phyloP scores from a whole-genome alignment of 1,140 invertebrate genomes.

The Lethrus apterus region DNA sequence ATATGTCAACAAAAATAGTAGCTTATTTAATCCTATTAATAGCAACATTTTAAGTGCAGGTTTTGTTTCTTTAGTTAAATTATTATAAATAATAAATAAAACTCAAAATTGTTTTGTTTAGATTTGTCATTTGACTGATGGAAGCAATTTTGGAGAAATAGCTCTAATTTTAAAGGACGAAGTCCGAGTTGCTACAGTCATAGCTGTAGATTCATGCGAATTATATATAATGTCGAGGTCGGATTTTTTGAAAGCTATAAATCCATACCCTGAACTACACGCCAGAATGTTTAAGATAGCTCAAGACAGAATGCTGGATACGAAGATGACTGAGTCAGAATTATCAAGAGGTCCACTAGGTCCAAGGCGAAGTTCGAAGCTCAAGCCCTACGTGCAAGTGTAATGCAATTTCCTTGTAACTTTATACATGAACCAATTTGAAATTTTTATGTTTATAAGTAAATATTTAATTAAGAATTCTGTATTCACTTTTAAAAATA shows the following conservation, averaged over 20 bases:
- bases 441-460: too few species aligned
- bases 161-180: constrained; percentile 46
- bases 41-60: not conserved
- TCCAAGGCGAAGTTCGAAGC: too few species aligned
- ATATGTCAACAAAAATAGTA: not conserved
- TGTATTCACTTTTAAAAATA: too few species aligned
- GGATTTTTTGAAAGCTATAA: constrained; percentile 38
- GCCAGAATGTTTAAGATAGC: constrained; percentile 24
- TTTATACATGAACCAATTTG: too few species aligned
- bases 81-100: not conserved
- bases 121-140: constrained; percentile 33
- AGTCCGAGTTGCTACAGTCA: constrained; percentile 43
- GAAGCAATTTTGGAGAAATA: constrained; percentile 32
- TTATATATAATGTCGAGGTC: constrained; percentile 42
- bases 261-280: constrained; percentile 17
- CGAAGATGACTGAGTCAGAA: constrained; percentile 15
- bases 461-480: too few species aligned
- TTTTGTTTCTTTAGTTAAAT: not conserved
- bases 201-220: constrained; percentile 50
- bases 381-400: too few species aligned
- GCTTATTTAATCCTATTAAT: not conserved
- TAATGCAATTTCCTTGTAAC: too few species aligned
- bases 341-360: too few species aligned
- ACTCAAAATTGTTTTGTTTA: not conserved
- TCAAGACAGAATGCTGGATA: constrained; percentile 21